phyloP scores from a whole-genome alignment of 2,888 invertebrate species.

The Choristoneura rosaceana region DNA sequence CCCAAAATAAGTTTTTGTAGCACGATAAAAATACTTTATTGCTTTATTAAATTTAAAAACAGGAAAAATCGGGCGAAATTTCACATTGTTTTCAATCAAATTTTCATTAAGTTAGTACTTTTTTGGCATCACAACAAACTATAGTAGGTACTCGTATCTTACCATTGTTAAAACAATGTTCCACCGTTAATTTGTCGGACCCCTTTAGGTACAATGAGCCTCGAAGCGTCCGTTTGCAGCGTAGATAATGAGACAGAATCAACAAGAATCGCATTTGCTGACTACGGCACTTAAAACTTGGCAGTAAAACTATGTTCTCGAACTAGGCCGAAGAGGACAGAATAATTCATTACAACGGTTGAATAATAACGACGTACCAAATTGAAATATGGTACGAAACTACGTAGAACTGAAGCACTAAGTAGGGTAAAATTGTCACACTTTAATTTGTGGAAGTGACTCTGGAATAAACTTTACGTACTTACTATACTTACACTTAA shows the following conservation, averaged over 20 bases:
- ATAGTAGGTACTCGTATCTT: background rate
- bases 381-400: background rate
- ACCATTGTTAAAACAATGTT: background rate
- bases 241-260: constrained; percentile 1
- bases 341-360: constrained; percentile 5
- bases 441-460: background rate
- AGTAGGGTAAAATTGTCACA: background rate
- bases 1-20: too few relatives aligned
- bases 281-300: constrained; percentile 10
- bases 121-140: background rate
- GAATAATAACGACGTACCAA: constrained; percentile 7
- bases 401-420: background rate
- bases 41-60: too few relatives aligned
- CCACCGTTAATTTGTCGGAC: background rate
- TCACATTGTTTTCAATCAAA: too few relatives aligned
- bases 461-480: background rate
- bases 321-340: constrained; percentile 11
- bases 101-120: background rate
- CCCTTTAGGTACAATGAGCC: background rate
- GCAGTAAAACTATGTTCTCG: constrained; percentile 8
- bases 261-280: constrained; percentile 10
- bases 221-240: background rate
- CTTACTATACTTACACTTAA: too few relatives aligned
- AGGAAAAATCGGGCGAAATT: too few relatives aligned
- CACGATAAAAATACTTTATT: too few relatives aligned